Percentiles rank a stretch among this genome's conserved stretches.
These are phyloP conservation scores for Saguinus imperator DNA, from an alignment of 2,113 vertebrate genomes.

Conservation along the genomic window DNA sequence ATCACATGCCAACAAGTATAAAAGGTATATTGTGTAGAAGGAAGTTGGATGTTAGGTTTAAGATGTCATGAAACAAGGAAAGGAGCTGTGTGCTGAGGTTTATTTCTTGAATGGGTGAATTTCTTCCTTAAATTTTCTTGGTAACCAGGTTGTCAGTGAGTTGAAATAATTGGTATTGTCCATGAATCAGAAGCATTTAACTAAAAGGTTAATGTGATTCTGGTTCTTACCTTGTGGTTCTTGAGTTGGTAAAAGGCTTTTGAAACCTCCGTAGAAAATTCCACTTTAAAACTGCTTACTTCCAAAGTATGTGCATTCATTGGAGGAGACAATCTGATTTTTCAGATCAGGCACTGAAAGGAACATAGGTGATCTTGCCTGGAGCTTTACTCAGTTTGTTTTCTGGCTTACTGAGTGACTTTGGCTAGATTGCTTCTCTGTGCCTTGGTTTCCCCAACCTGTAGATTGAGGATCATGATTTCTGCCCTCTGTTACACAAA, in stretches of 20 bases:
- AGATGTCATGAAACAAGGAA: neutral
- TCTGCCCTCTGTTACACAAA: neutral
- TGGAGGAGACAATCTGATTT: neutral
- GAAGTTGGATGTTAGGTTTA: conserved; percentile 7
- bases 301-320: neutral
- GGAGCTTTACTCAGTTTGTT: neutral
- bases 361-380: neutral
- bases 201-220: conserved; percentile 58
- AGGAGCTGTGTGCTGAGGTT: neutral
- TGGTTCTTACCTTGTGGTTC: conserved; percentile 40
- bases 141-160: conserved; percentile 24
- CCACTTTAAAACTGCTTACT: neutral
- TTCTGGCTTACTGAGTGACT: conserved; percentile 12
- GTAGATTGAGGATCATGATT: neutral
- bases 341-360: neutral
- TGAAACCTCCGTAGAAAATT: conserved; percentile 5
- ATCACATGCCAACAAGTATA: neutral
- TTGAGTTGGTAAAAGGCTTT: conserved; percentile 35
- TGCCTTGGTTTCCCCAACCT: conserved; percentile 30
- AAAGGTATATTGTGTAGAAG: conserved; percentile 8
- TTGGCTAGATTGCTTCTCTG: conserved; percentile 22
- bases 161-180: conserved; percentile 48
- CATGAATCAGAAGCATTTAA: conserved; percentile 52
- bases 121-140: conserved; percentile 21
- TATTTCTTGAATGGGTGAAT: conserved; percentile 24